These are phyloP conservation scores for Pachyseris speciosa DNA, from an alignment of 64 coral and sea anemone genomes.

Conservation along the genomic window DNA sequence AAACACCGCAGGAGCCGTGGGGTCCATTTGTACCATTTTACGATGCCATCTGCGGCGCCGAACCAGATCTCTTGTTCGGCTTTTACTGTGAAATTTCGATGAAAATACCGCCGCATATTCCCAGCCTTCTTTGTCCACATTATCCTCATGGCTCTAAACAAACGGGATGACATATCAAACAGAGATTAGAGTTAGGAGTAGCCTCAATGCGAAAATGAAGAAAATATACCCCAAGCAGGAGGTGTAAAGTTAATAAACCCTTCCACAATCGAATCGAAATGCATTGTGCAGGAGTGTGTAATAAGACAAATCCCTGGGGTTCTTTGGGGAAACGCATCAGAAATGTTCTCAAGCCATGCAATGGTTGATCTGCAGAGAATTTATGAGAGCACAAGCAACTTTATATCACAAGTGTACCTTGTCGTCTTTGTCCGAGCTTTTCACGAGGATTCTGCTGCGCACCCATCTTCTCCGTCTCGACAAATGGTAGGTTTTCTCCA, in stretches of 20 bases:
- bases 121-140: slow-evolving; percentile 87
- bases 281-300: too few relatives aligned
- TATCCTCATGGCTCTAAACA: slow-evolving; percentile 61
- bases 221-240: too few relatives aligned
- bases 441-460: slow-evolving; percentile 75
- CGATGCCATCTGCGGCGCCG: slow-evolving; percentile 96
- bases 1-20: slow-evolving; percentile 93
- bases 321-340: too few relatives aligned
- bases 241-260: too few relatives aligned
- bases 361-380: too few relatives aligned
- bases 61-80: slow-evolving; percentile 82
- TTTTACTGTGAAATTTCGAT: slow-evolving; percentile 84
- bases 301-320: too few relatives aligned
- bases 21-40: slow-evolving; percentile 86
- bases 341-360: too few relatives aligned
- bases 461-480: slow-evolving; percentile 86
- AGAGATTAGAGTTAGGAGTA: too few relatives aligned
- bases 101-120: slow-evolving; percentile 84
- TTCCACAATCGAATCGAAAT: too few relatives aligned
- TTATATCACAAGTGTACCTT: slow-evolving; percentile 37
- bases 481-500: slow-evolving; percentile 97
- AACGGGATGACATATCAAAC: neutral
- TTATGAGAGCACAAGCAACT: neutral
- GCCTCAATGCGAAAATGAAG: neutral
- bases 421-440: slow-evolving; percentile 17